Evolutionary conservation across 35 echinoderm and acorn worm genomes (phyloP), one percentile per base, ranked within the genome.

Genomic region (Lytechinus pictus): DNA sequence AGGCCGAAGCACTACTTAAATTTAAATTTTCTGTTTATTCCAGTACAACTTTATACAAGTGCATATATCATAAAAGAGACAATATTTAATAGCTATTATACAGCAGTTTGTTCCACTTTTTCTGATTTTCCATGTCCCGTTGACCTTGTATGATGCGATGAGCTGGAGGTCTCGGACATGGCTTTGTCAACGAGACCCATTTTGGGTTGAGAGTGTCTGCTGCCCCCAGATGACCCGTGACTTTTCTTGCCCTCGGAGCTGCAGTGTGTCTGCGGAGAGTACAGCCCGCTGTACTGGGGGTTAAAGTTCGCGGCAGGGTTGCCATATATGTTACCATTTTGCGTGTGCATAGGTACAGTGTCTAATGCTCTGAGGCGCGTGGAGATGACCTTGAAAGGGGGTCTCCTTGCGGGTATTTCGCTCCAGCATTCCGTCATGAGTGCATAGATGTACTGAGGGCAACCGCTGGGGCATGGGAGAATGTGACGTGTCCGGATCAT

Each of bases 401-500:
- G 98, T 58, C 98, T 96, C 13, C 95, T 95, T 61, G 89, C 92
- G 5, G 97, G 98, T 16, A 97, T 95, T 86, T 99, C 97, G 33
- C 96, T 95, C 98, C 98, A 99, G 54, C 98, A 98, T 71, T 99
- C 98, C 56, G 96, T 97, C 98, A 99, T 99, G 86, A 99, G 97
- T 51, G 96, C 98, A 86, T 99, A 99, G 72, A 99, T 96, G 57
- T 97, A 96, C 2, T 97, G 95, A 58, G 97, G 96, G 87, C 98
- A 99, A 27, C 98, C 97, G 24, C 95, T 97, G 1, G 98, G 98
- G 92, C 98, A 97, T 9, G 98, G 97, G 9, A 99, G 89, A 52
- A 98, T 97, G 61, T 99, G 97, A 71, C 97, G 86, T 4, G 97
- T 97, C 16, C 97, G 95, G 87, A 99, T 97, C 98, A 99, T 99